phyloP scores from a whole-genome alignment of 2,113 vertebrate genomes.

The Centropus unirufus region DNA sequence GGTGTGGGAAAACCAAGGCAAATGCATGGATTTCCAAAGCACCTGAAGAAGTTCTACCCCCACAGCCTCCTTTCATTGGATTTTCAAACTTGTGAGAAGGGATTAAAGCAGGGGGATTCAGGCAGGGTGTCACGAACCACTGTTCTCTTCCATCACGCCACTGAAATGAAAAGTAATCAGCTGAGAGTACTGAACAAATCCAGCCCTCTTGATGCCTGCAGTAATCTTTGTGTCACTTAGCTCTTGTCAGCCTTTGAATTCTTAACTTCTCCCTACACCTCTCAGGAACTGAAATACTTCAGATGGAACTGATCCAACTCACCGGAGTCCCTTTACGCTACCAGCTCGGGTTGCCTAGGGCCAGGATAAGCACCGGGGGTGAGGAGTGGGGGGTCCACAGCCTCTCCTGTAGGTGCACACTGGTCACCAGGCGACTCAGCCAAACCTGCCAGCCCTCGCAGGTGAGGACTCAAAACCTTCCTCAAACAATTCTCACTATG shows the following conservation, averaged over 20 bases:
- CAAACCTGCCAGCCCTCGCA: neutral
- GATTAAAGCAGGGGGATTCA: constrained; percentile 7
- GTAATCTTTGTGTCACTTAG: constrained; percentile 12
- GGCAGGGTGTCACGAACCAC: constrained; percentile 14
- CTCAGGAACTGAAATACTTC: neutral
- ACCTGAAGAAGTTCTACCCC: neutral
- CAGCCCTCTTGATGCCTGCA: neutral
- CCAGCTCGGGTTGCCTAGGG: neutral
- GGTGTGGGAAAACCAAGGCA: constrained; percentile 28
- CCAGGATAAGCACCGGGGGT: neutral
- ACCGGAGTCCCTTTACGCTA: neutral
- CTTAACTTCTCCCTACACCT: neutral
- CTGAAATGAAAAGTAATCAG: constrained; percentile 14
- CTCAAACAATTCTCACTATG: neutral
- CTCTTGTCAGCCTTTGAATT: constrained; percentile 13
- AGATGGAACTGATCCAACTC: neutral
- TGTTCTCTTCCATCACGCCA: constrained; percentile 24
- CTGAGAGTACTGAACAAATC: constrained; percentile 9
- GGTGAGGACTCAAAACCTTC: neutral
- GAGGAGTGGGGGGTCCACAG: neutral
- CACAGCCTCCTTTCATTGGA: neutral
- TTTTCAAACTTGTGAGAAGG: neutral
- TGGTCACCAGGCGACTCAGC: neutral
- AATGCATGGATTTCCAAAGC: constrained; percentile 21
- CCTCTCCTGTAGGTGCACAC: neutral